Percentiles rank a stretch among this genome's conserved stretches.
These are phyloP conservation scores for Meteorus sp. DNA, from an alignment of 1,140 invertebrate species.

Conservation along the genomic window DNA sequence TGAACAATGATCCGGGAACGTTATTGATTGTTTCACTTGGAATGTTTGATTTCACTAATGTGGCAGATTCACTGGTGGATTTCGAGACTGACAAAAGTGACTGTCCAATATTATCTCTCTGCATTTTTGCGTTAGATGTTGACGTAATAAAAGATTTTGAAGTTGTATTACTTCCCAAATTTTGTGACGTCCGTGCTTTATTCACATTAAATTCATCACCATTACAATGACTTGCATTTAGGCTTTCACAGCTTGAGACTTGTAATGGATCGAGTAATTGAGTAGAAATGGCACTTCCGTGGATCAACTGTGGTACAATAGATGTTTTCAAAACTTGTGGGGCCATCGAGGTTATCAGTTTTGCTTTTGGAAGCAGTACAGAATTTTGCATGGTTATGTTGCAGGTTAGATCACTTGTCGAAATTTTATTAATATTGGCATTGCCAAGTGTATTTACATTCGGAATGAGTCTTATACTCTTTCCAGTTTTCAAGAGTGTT, in stretches of 20 bases:
- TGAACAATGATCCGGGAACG: conserved; percentile 32
- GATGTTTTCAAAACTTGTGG: conserved; percentile 40
- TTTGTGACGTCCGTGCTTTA: conserved; percentile 33
- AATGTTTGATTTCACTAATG: conserved; percentile 34
- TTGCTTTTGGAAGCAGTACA: conserved; percentile 45
- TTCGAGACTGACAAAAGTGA: conserved; percentile 38
- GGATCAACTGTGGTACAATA: conserved; percentile 40
- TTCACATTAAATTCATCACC: conserved; percentile 18
- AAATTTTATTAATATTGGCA: conserved; percentile 20
- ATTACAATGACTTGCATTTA: not conserved
- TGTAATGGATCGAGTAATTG: conserved; percentile 39
- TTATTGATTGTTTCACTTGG: conserved; percentile 22
- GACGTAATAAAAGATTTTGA: conserved; percentile 38
- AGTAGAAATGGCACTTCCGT: conserved; percentile 41
- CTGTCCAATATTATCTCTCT: conserved; percentile 35
- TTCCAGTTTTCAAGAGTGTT: conserved; percentile 37
- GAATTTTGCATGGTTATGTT: conserved; percentile 36
- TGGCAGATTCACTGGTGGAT: conserved; percentile 25
- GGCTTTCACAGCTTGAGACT: conserved; percentile 29
- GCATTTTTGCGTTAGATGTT: conserved; percentile 28
- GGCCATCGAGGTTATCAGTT: conserved; percentile 41
- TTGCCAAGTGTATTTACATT: conserved; percentile 35
- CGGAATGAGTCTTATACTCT: conserved; percentile 44
- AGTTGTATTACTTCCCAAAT: conserved; percentile 31
- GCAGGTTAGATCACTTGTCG: conserved; percentile 26